phyloP scores from a whole-genome alignment of 2,888 invertebrate species.

The Pharmacophagus antenor region DNA sequence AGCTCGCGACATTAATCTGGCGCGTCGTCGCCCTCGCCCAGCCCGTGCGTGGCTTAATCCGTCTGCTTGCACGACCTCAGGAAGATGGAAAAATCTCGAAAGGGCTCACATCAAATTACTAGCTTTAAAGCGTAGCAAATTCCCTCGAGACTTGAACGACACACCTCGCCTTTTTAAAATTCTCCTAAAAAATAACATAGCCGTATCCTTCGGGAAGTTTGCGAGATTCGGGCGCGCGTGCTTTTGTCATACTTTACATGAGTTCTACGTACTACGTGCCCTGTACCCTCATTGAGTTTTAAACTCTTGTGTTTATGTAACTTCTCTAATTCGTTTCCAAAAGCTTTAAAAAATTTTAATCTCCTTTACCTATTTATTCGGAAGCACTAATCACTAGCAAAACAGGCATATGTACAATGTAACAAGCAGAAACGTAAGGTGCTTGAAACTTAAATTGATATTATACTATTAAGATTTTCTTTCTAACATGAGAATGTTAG shows the following conservation, averaged over 20 bases:
- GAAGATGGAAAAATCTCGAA: constrained; percentile 78
- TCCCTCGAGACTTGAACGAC: constrained; percentile 67
- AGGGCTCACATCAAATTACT: constrained; percentile 78
- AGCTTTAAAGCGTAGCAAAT: constrained; percentile 76
- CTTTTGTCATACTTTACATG: constrained; percentile 76
- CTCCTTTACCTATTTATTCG: constrained; percentile 7
- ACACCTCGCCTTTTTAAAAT: constrained; percentile 76
- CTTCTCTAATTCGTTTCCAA: constrained; percentile 64
- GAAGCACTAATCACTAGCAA: neutral
- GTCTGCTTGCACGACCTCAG: constrained; percentile 69
- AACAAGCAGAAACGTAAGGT: too few species aligned
- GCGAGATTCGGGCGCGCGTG: constrained; percentile 70
- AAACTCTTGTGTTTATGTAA: constrained; percentile 57
- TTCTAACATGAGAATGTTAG: too few species aligned
- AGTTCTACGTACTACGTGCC: constrained; percentile 76
- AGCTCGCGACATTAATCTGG: constrained; percentile 77
- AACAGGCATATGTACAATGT: too few species aligned
- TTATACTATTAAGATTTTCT: too few species aligned
- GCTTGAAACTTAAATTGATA: too few species aligned
- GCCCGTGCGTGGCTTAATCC: constrained; percentile 74
- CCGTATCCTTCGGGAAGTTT: constrained; percentile 76
- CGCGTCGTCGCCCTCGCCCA: constrained; percentile 72
- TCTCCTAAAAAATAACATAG: constrained; percentile 70
- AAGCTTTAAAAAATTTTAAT: constrained; percentile 51
- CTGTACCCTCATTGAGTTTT: constrained; percentile 71